Evolutionary conservation across 92 coral and sea anemone species (phyloP).

Genomic region (Epizoanthus ramosus): DNA sequence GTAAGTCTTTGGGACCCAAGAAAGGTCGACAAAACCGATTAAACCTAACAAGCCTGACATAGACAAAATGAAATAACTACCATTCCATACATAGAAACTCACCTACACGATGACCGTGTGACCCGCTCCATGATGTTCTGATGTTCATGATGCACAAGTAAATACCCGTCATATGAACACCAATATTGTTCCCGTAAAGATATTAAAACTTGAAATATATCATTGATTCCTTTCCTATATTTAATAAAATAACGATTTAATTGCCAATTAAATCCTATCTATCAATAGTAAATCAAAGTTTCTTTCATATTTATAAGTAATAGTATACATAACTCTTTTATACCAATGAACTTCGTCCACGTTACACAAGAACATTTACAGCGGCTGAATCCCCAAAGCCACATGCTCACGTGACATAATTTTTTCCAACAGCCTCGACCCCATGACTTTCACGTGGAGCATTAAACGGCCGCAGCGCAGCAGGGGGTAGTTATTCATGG

Average conservation of each 20-base stretch:
- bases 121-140: no score
- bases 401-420: not conserved
- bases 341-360: not conserved
- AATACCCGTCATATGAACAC: no score
- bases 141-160: no score
- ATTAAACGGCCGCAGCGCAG: not conserved
- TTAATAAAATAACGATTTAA: constrained; percentile 19
- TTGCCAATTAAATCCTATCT: constrained; percentile 17
- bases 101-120: no score
- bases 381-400: not conserved
- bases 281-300: constrained; percentile 23
- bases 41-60: no score
- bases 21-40: no score
- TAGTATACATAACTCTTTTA: not conserved
- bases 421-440: not conserved
- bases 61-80: no score
- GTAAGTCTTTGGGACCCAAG: no score
- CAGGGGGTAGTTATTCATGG: not conserved
- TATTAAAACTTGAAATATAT: no score
- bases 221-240: constrained; percentile 7
- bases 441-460: not conserved
- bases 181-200: no score
- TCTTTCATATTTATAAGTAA: not conserved
- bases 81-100: no score
- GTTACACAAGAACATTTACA: not conserved